Evolutionary conservation across 2,113 vertebrate species (phyloP), one percentile per base, ranked within the genome.

Genomic region (Bos javanicus): DNA sequence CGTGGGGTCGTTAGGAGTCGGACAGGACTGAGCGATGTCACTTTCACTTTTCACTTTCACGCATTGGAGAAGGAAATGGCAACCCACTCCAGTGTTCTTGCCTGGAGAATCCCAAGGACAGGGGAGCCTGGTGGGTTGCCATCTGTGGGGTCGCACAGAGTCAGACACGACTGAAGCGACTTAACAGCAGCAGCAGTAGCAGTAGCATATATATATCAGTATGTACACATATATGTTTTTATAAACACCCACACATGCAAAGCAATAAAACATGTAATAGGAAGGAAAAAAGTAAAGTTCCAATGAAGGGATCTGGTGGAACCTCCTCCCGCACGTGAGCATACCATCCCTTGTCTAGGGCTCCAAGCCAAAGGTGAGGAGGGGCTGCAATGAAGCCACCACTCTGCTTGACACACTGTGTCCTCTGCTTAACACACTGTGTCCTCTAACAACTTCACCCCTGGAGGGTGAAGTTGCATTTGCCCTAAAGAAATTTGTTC

Each of bases 251-350:
- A 56, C 6, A 81, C 26, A 71, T 30, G 30, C 21, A 88, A 94
- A 95, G 23, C 23, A 91, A 80, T 50, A 87, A 95, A 86, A 86
- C 16, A 54, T 19, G 10, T 88, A 94, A 36, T 56, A 46, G 19
- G 25, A 74, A 50, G 19, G 87, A 4, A 48, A 62, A 9, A 90
- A 54, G 12, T 43, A 56, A 94, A 90, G 85, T 54, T 59, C 28
- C 83, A 39, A 48, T 64, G 64, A 54, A 39, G 5, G 8, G 1
- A 8, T 59, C 50, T 67, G 11, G 23, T n/a, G 16, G 33, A 25
- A 43, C 2, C 7, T 39, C 19, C 28, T 26, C 11, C 21, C 30
- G 11, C 28, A 26, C 0, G 0, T 59, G 9, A 90, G 25, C 17
- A 54, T 11, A 8, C 13, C 21, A 0, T 3, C 43, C 17, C 17